Evolutionary conservation across 2,113 vertebrate genomes (phyloP).

Genomic region (Cottus gobio): DNA sequence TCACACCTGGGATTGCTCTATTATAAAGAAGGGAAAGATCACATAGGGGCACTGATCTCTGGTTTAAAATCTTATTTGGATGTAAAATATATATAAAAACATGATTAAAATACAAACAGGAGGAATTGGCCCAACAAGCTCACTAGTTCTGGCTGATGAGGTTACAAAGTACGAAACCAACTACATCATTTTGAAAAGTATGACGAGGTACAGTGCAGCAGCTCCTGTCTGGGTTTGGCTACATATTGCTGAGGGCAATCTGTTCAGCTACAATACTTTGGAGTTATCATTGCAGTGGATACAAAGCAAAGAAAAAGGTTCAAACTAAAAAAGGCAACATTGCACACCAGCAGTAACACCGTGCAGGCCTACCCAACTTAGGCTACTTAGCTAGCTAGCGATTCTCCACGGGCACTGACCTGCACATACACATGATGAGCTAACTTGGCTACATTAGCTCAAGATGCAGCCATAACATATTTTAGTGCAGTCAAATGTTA

Average conservation of each 20-base stretch:
- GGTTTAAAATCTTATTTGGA: neutral
- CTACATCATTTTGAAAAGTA: neutral
- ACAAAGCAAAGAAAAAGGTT: conserved; percentile 72
- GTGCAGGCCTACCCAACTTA: conserved; percentile 78
- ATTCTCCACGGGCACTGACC: conserved; percentile 56
- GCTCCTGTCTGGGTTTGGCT: neutral
- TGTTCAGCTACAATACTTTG: neutral
- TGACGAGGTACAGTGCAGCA: neutral
- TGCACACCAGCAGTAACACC: conserved; percentile 50
- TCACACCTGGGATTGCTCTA: neutral
- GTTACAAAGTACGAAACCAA: neutral
- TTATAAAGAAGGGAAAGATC: neutral
- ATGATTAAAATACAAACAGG: neutral
- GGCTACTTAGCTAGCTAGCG: conserved; percentile 75
- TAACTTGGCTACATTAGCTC: conserved; percentile 76
- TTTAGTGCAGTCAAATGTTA: conserved; percentile 13
- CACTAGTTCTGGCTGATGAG: neutral
- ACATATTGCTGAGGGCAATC: neutral
- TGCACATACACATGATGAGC: conserved; percentile 70
- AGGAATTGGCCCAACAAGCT: neutral
- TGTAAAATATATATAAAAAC: neutral
- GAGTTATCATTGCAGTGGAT: neutral
- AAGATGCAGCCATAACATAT: conserved; percentile 42
- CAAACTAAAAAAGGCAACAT: conserved; percentile 66
- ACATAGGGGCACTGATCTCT: neutral